Evolutionary conservation across 2,113 vertebrate genomes (phyloP), one percentile per base, ranked within the genome.

Genomic region (Takifugu bimaculatus): DNA sequence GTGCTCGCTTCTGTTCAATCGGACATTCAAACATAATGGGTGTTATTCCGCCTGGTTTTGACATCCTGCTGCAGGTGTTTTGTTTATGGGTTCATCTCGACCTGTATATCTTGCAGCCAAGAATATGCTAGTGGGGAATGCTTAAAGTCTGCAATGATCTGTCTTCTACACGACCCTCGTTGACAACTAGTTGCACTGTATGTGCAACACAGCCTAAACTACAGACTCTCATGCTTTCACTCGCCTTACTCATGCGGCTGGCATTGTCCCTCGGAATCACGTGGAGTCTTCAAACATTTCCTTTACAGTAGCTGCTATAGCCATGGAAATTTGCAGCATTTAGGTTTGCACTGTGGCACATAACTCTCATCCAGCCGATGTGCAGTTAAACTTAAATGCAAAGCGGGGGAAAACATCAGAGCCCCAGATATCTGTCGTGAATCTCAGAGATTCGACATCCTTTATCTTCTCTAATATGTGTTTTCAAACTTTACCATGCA

Each of bases 21-120:
- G 20, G 48, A 50, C 48, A 20, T 9, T 50, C 48, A 7, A 13
- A 50, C 20, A 50, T 7, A 50, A 25, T 50, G 20, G 9, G 48
- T 50, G 48, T n/a, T 50, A 25, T 50, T 50, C 48, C 48, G 20
- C 11, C 5, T 10, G 3, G 48, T 50, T 15, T 50, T 50, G 48
- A 50, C 13, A n/a, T 50, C 48, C 13, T 50, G 48, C 13, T 50
- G 48, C 48, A 50, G 48, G 48, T n/a, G 48, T 50, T 50, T 50
- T 5, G 13, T 2, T 7, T 6, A n/a, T n/a, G 20, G n/a, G 5
- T 50, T 5, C n/a, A 50, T 50, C 48, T 50, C 15, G 48, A 50
- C 1, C 48, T 50, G 48, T 2, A 50, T 50, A 15, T 50, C 48
- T 50, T 50, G 48, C 13, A 50, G 48, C 5, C 48, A n/a, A 20